Evolutionary conservation across 35 echinoderm and acorn worm species (phyloP).

Genomic region (Nesometra sesokonis): DNA sequence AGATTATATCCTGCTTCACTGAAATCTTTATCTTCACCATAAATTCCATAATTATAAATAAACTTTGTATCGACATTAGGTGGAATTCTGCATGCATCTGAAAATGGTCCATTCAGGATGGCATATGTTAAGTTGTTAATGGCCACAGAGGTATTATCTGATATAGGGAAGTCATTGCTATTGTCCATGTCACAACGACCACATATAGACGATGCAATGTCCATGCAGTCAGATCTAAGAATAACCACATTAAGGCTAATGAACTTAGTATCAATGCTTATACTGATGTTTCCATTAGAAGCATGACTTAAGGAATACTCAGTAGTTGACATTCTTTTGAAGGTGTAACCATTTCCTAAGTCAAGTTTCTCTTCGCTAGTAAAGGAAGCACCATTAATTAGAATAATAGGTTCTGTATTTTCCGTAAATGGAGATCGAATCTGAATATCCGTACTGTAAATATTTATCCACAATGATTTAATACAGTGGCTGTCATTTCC

Average conservation of each 20-base stretch:
- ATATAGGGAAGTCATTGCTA: constrained; percentile 32
- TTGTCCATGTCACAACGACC: constrained; percentile 48
- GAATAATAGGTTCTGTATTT: constrained; percentile 1
- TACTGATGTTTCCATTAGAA: constrained; percentile 9
- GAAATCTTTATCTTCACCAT: constrained; percentile 24
- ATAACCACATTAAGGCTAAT: constrained; percentile 43
- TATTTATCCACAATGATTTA: constrained; percentile 52
- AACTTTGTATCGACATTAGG: constrained; percentile 14
- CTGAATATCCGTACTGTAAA: constrained; percentile 21
- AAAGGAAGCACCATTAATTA: constrained; percentile 19
- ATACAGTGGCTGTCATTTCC: constrained; percentile 26
- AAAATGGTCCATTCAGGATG: constrained; percentile 50
- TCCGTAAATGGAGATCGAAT: constrained; percentile 19
- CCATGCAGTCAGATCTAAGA: background rate
- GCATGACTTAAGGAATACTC: constrained; percentile 19
- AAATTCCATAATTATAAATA: constrained; percentile 19
- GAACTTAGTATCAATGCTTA: constrained; percentile 17
- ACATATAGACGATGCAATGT: constrained; percentile 26
- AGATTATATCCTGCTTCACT: constrained; percentile 41
- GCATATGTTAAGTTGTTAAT: constrained; percentile 28
- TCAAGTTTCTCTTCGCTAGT: constrained; percentile 7
- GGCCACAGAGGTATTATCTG: background rate
- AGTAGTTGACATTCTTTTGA: constrained; percentile 15
- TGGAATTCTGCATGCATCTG: constrained; percentile 35
- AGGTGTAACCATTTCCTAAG: constrained; percentile 21